These are phyloP conservation scores for Pseudorasbora parva DNA, from an alignment of 2,113 vertebrate species.

Conservation along the genomic window DNA sequence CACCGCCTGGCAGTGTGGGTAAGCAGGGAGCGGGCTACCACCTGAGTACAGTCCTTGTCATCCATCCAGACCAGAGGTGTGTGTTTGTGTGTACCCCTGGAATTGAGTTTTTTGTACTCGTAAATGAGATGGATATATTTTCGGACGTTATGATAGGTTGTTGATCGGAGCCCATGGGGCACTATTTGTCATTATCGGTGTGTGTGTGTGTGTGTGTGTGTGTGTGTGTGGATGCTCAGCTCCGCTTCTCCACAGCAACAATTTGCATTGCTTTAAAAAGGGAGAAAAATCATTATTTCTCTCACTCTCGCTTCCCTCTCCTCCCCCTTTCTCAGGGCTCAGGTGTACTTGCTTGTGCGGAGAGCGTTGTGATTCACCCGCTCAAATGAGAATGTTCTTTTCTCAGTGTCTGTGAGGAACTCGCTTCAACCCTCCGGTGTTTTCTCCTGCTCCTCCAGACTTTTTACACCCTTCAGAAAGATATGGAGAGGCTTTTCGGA, in stretches of 20 bases:
- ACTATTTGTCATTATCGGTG: constrained; percentile 50
- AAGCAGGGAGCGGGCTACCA: constrained; percentile 32
- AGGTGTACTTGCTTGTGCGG: constrained; percentile 37
- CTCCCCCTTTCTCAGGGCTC: constrained; percentile 40
- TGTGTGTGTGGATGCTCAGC: constrained; percentile 22
- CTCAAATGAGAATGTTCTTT: constrained; percentile 46
- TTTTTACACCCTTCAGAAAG: constrained; percentile 17
- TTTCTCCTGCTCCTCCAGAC: neutral
- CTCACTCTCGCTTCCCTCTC: constrained; percentile 3
- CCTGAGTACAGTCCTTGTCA: constrained; percentile 56
- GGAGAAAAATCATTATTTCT: constrained; percentile 10
- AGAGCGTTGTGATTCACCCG: constrained; percentile 15
- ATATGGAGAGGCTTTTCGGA: neutral
- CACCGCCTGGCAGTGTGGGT: constrained; percentile 49
- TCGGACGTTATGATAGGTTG: constrained; percentile 35
- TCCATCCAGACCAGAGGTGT: constrained; percentile 63
- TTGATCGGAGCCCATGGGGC: constrained; percentile 47
- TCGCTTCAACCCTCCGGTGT: constrained; percentile 19
- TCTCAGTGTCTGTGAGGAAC: constrained; percentile 11
- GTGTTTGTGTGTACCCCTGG: constrained; percentile 42
- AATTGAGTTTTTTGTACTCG: constrained; percentile 50
- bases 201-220: neutral
- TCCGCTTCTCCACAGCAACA: constrained; percentile 39
- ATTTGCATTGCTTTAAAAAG: constrained; percentile 52
- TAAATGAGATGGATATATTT: constrained; percentile 56